Conservation (phyloP, 2,888 invertebrate species). For the Metacarcinus magister region DNA sequence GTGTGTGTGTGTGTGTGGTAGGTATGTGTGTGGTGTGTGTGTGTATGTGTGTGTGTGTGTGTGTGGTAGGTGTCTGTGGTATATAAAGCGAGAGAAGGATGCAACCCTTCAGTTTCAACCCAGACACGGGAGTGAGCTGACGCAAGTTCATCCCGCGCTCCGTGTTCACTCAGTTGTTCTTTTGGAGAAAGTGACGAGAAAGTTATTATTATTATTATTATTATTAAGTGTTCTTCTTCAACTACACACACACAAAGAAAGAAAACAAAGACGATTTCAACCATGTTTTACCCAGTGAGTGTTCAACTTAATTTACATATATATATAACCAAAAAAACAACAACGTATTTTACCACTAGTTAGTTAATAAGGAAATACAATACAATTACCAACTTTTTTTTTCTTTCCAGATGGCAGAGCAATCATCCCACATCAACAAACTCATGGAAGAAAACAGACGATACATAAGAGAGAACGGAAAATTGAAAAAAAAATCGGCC, state of each 20-base stretch:
- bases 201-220: too few relatives aligned
- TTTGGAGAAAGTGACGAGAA: not conserved
- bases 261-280: not conserved
- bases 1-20: too few relatives aligned
- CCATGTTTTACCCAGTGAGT: slow-evolving; percentile 68
- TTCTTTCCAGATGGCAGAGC: slow-evolving; percentile 76
- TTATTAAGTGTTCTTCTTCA: not conserved
- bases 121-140: not conserved
- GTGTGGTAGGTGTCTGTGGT: not conserved
- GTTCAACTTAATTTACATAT: slow-evolving; percentile 19
- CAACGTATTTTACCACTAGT: too few relatives aligned
- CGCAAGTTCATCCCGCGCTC: not conserved
- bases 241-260: too few relatives aligned
- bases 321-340: too few relatives aligned
- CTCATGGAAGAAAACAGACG: slow-evolving; percentile 72
- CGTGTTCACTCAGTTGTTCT: not conserved
- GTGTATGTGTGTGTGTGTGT: not conserved
- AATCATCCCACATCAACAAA: slow-evolving; percentile 69
- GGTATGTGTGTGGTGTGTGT: too few relatives aligned
- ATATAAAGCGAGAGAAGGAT: not conserved
- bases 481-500: slow-evolving; percentile 55
- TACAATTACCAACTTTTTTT: too few relatives aligned
- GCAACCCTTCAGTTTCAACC: not conserved
- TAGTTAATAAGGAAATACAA: not conserved
- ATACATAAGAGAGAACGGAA: slow-evolving; percentile 73